Base-by-base conservation (phyloP, 2,797 vertebrate species). In the Microcaecilia unicolor region DNA sequence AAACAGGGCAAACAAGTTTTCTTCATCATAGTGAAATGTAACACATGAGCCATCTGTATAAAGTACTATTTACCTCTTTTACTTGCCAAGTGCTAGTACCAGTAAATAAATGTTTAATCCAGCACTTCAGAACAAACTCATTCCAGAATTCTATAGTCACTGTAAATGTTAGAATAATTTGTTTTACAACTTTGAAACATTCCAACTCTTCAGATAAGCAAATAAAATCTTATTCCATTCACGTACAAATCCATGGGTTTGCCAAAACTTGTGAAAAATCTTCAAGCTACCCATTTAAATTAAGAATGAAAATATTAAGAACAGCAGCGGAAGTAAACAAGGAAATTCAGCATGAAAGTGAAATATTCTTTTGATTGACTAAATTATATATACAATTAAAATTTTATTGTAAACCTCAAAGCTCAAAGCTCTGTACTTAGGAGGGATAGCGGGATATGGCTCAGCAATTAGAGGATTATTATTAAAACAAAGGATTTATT, bases 61-160 rank as follows among this genome's bases (percentile, higher is more conserved):
- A 73, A 72, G 52, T 55, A 58, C 32, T 35, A 4, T 40, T 70
- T n/a, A n/a, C n/a, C n/a, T n/a, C n/a, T n/a, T 73, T 57, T 67
- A 64, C 34, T 55, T 72, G 62, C 47, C 48, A 58, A 49, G 6
- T 7, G 13, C 26, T 42, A 30, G 31, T 54, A 55, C 45, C 45
- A 44, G 53, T 68, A 68, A 68, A 31, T 40, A 55, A 63, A 39
- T 63, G 47, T 66, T 53, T 54, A 72, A 71, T 48, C 6, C 35
- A 31, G 40, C 48, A 59, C 47, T 59, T 62, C 44, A 37, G 2
- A 18, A 53, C 37, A 37, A 66, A 72, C 71, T 74, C 40, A 59
- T 72, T 59, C 61, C 67, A 31, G 7, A 34, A 23, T 59, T 68
- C 56, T 61, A 37, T 64, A 61, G 67, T 64, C 50, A 38, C 55